Evolutionary conservation across 1,140 invertebrate genomes (phyloP).

Genomic region (Drosophila mauritiana): DNA sequence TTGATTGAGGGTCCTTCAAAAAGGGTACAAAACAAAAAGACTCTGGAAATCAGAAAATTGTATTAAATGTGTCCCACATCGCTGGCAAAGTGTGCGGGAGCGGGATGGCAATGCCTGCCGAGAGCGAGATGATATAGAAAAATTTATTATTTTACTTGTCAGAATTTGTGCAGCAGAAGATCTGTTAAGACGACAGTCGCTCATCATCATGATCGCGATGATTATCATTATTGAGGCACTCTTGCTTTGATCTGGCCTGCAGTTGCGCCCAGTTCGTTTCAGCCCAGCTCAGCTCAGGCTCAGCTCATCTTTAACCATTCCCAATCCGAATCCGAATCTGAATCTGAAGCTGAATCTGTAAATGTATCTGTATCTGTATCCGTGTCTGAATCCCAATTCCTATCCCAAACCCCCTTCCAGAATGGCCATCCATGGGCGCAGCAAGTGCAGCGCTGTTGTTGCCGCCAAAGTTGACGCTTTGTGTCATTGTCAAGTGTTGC

Average conservation of each 20-base stretch:
- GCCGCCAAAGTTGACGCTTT: conserved; percentile 80
- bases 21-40: conserved; percentile 73
- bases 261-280: conserved; percentile 33
- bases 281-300: too few species aligned
- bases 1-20: conserved; percentile 82
- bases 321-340: conserved; percentile 1
- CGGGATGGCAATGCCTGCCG: neutral
- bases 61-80: conserved; percentile 82
- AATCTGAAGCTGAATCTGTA: neutral
- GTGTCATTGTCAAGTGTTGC: conserved; percentile 80
- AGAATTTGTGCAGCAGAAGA: conserved; percentile 65
- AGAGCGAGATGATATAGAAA: conserved; percentile 58
- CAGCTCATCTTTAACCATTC: conserved; percentile 15
- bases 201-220: conserved; percentile 69
- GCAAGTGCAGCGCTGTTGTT: conserved; percentile 58
- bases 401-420: conserved; percentile 1
- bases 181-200: conserved; percentile 72
- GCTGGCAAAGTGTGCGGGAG: conserved; percentile 14
- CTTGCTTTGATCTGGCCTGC: conserved; percentile 76
- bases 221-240: conserved; percentile 83
- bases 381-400: neutral
- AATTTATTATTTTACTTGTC: conserved; percentile 69
- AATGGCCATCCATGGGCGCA: conserved; percentile 42
- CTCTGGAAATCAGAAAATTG: conserved; percentile 59
- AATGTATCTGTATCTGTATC: neutral